These are phyloP conservation scores for Carterocephalus palaemon DNA, from an alignment of 2,888 invertebrate genomes.

Conservation along the genomic window DNA sequence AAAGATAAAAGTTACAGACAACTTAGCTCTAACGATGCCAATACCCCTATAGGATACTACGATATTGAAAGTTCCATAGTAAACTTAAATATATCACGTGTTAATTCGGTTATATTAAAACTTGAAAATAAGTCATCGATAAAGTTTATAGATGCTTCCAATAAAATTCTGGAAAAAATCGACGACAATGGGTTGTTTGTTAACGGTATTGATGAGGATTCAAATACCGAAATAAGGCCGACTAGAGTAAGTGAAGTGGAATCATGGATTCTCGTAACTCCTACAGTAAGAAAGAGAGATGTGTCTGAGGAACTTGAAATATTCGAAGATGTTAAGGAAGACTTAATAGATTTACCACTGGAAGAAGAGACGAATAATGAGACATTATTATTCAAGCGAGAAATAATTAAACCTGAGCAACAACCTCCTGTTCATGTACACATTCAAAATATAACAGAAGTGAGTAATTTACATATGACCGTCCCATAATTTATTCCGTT, in stretches of 20 bases:
- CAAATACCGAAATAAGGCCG: slow-evolving; percentile 44
- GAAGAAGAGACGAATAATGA: slow-evolving; percentile 60
- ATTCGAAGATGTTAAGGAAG: slow-evolving; percentile 45
- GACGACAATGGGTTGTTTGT: slow-evolving; percentile 41
- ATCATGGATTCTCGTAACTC: slow-evolving; percentile 65
- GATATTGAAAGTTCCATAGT: slow-evolving; percentile 50
- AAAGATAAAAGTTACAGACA: slow-evolving; percentile 51
- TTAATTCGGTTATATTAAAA: slow-evolving; percentile 26
- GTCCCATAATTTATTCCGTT: too few relatives aligned
- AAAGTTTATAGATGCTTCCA: slow-evolving; percentile 20
- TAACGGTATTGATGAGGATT: slow-evolving; percentile 38
- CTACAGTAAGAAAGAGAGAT: slow-evolving; percentile 62
- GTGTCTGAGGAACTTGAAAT: slow-evolving; percentile 43
- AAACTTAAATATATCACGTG: slow-evolving; percentile 30
- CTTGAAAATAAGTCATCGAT: slow-evolving; percentile 21
- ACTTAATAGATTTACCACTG: slow-evolving; percentile 63
- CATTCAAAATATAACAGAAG: slow-evolving; percentile 82
- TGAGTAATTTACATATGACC: too few relatives aligned
- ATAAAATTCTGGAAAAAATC: slow-evolving; percentile 17
- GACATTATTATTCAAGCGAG: slow-evolving; percentile 62
- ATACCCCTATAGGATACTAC: slow-evolving; percentile 51
- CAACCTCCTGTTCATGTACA: slow-evolving; percentile 81
- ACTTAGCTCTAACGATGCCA: slow-evolving; percentile 40
- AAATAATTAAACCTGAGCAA: slow-evolving; percentile 70
- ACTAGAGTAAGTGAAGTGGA: slow-evolving; percentile 53